Conservation (phyloP, 30 jellyfish, hydroid and myxozoan species). For the Aurelia sp. region DNA sequence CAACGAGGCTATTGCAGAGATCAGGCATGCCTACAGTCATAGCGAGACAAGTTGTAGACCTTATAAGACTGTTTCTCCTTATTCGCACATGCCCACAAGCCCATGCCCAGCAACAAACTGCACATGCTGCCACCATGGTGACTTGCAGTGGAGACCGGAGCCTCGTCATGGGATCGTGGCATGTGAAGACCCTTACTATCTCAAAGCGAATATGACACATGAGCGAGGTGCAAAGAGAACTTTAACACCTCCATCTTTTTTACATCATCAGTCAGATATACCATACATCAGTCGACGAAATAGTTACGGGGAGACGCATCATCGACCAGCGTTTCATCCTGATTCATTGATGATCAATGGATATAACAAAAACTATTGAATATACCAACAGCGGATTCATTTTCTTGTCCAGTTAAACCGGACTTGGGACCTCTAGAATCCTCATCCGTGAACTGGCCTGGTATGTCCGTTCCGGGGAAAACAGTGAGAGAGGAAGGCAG, state of each 20-base stretch:
- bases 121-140: constrained; percentile 74
- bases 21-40: constrained; percentile 66
- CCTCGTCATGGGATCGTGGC: constrained; percentile 47
- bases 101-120: constrained; percentile 63
- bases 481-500: too few species aligned
- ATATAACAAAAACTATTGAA: constrained; percentile 51
- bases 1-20: constrained; percentile 75
- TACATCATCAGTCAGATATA: constrained; percentile 40
- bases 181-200: constrained; percentile 54
- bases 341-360: constrained; percentile 65
- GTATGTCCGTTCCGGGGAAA: too few species aligned
- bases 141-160: constrained; percentile 41
- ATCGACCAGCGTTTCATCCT: constrained; percentile 49
- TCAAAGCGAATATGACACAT: constrained; percentile 34
- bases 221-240: constrained; percentile 61
- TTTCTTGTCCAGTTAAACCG: too few species aligned
- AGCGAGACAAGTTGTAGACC: constrained; percentile 55
- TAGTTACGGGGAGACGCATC: constrained; percentile 43
- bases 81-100: constrained; percentile 57
- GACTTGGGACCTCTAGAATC: too few species aligned
- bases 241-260: constrained; percentile 69
- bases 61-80: constrained; percentile 48
- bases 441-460: too few species aligned
- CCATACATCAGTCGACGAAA: constrained; percentile 64
- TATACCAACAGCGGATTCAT: too few species aligned